phyloP scores from a whole-genome alignment of 2,888 invertebrate genomes.

The Polylopha cassiicola region DNA sequence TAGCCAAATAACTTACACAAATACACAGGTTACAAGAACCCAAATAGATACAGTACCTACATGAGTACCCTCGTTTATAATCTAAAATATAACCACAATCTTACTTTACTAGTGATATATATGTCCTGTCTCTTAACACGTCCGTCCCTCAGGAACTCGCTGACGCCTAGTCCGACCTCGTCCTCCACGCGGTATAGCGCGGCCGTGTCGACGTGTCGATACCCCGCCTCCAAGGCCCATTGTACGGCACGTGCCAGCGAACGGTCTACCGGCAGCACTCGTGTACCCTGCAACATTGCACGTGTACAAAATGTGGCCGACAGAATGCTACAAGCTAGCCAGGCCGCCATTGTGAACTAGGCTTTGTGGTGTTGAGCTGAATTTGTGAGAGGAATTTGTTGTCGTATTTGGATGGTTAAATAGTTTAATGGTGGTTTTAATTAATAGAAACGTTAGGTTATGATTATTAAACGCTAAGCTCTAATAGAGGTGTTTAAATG shows the following conservation, averaged over 20 bases:
- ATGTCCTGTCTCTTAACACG: slow-evolving; percentile 82
- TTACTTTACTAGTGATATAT: slow-evolving; percentile 89
- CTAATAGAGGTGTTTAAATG: too few species aligned
- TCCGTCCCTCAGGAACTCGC: slow-evolving; percentile 80
- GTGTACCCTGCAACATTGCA: slow-evolving; percentile 49
- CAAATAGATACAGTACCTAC: too few species aligned
- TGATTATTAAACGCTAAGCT: too few species aligned
- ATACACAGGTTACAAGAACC: too few species aligned
- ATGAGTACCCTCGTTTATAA: too few species aligned
- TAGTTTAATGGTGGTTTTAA: not conserved
- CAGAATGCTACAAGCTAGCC: too few species aligned
- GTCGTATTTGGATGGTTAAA: slow-evolving; percentile 1
- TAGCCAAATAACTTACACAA: too few species aligned
- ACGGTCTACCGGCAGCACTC: slow-evolving; percentile 54
- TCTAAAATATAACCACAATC: too few species aligned
- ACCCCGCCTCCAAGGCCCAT: slow-evolving; percentile 84
- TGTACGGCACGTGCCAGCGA: slow-evolving; percentile 81
- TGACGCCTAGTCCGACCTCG: slow-evolving; percentile 84
- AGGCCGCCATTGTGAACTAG: not conserved
- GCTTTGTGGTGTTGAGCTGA: not conserved
- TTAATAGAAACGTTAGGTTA: too few species aligned
- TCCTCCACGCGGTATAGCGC: slow-evolving; percentile 86
- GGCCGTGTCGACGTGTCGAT: slow-evolving; percentile 89
- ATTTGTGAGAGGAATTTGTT: slow-evolving; percentile 1
- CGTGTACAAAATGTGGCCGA: too few species aligned